Percentiles rank a stretch among this genome's conserved stretches.
Evolutionary conservation across 2,888 invertebrate genomes (phyloP).

Genomic region (Oxytorus armatus): DNA sequence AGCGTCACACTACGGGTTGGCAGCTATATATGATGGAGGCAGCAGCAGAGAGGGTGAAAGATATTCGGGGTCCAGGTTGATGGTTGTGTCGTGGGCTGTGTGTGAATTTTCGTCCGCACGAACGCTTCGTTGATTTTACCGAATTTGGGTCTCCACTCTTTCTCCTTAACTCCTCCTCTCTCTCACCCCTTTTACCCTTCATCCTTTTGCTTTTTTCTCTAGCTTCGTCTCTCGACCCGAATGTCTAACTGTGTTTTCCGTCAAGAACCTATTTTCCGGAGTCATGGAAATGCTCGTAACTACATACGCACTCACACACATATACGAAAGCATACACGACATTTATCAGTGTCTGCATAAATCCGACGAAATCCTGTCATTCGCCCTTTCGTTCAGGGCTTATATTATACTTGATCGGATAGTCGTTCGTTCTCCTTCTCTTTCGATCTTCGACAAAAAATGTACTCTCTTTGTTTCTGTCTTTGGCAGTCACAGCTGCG

Average conservation of each 20-base stretch:
- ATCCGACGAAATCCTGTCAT: not conserved
- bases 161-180: not conserved
- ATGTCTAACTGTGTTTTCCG: conserved; percentile 29
- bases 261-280: conserved; percentile 36
- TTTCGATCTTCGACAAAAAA: conserved; percentile 4
- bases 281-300: conserved; percentile 7
- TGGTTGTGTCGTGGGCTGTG: not conserved
- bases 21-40: conserved; percentile 4
- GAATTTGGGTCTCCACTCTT: conserved; percentile 26
- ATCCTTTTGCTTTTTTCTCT: not conserved
- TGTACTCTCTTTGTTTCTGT: conserved; percentile 4
- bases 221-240: not conserved
- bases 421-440: conserved; percentile 4
- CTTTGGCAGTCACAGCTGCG: conserved; percentile 26
- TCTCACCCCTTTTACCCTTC: too few relatives aligned
- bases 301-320: too few relatives aligned
- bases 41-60: conserved; percentile 10
- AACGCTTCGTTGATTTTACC: conserved; percentile 44
- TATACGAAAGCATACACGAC: not conserved
- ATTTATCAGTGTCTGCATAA: not conserved
- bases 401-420: not conserved
- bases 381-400: not conserved
- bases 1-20: not conserved
- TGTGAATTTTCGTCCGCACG: conserved; percentile 29
- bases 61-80: not conserved